Evolutionary conservation across 2,888 invertebrate species (phyloP).

Genomic region (Julus scanicus): DNA sequence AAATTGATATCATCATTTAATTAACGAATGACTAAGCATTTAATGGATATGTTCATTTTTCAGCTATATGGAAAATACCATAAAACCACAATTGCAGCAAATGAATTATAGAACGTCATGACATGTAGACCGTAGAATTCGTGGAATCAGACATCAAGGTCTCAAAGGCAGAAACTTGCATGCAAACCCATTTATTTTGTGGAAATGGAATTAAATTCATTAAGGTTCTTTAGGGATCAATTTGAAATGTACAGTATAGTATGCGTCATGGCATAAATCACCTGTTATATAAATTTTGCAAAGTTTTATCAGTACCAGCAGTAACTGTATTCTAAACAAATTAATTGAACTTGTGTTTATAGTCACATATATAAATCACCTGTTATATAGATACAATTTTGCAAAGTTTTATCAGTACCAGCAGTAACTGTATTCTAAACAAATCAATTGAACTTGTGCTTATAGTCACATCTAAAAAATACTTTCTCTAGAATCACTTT

Average conservation of each 20-base stretch:
- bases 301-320: no score
- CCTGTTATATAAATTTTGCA: not conserved
- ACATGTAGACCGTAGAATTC: not conserved
- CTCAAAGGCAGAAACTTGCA: not conserved
- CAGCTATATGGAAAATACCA: not conserved
- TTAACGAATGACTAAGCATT: constrained; percentile 4
- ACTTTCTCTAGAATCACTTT: no score
- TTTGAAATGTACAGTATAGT: no score
- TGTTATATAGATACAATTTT: not conserved
- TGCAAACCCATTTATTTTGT: not conserved
- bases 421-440: no score
- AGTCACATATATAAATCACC: not conserved
- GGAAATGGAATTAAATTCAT: not conserved
- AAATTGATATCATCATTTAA: not conserved
- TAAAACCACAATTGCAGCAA: not conserved
- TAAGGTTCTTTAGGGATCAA: not conserved
- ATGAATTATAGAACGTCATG: not conserved
- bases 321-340: no score
- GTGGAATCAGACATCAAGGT: not conserved
- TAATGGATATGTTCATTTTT: not conserved
- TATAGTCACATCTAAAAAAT: no score
- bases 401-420: no score
- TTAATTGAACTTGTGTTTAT: no score
- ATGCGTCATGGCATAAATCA: not conserved
- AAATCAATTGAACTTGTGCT: no score